A percentile compares a stretch with the other conserved stretches of the same genome.
phyloP scores from a whole-genome alignment of 2,888 invertebrate species.

The Chromoteleia sp. region DNA sequence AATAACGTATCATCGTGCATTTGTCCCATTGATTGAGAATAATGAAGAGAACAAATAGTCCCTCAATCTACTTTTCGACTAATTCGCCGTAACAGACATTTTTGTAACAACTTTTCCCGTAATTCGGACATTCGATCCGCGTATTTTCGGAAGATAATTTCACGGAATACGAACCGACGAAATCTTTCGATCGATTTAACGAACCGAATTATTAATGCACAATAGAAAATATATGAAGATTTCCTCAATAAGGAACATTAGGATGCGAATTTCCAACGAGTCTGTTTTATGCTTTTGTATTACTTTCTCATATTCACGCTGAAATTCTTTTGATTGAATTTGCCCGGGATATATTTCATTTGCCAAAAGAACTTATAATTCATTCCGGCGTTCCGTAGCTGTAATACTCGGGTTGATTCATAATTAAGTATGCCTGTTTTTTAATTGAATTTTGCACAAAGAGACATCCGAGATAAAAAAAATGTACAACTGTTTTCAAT shows the following conservation, averaged over 20 bases:
- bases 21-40: conserved; percentile 33
- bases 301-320: conserved; percentile 1
- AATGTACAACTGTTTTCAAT: conserved; percentile 5
- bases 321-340: conserved; percentile 21
- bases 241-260: conserved; percentile 4
- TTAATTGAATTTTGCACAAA: conserved; percentile 14
- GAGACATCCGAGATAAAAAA: background rate
- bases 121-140: background rate
- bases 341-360: conserved; percentile 8
- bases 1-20: conserved; percentile 51
- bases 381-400: background rate
- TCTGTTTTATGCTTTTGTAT: background rate
- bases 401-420: conserved; percentile 10
- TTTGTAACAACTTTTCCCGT: background rate
- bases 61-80: background rate
- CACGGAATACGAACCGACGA: background rate
- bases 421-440: conserved; percentile 11
- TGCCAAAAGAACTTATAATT: conserved; percentile 14
- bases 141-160: background rate
- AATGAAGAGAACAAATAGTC: conserved; percentile 33
- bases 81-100: conserved; percentile 17
- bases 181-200: background rate
- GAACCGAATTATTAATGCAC: conserved; percentile 4
- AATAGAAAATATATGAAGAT: conserved; percentile 18
- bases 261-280: background rate